A percentile compares a stretch with the other conserved stretches of the same genome.
Conservation (phyloP, 2,797 vertebrate species). For the Acanthurus lineatus region DNA sequence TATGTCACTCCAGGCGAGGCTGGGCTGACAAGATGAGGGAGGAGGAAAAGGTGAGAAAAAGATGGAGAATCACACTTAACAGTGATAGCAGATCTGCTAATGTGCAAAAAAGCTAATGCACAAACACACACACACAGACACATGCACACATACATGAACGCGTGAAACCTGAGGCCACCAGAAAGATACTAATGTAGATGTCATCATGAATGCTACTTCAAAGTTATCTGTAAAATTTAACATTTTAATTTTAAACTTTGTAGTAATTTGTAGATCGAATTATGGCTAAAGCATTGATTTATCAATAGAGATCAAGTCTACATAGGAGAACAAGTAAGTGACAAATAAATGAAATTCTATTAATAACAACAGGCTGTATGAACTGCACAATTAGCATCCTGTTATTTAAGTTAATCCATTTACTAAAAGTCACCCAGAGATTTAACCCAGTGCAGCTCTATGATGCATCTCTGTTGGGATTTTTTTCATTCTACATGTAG, state of each 20-base stretch:
- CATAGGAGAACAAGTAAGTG: constrained; percentile 46
- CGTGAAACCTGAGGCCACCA: constrained; percentile 61
- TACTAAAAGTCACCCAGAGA: constrained; percentile 26
- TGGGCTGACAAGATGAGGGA: constrained; percentile 39
- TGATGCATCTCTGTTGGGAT: too few species aligned
- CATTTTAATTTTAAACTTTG: neutral
- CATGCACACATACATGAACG: constrained; percentile 42
- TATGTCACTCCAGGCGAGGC: constrained; percentile 53
- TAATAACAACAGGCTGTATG: constrained; percentile 26
- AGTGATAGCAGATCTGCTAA: constrained; percentile 73
- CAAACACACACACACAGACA: constrained; percentile 33
- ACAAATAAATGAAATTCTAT: neutral
- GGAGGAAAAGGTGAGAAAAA: constrained; percentile 76
- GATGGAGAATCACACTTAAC: constrained; percentile 72
- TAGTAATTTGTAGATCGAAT: neutral
- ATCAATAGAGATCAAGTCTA: constrained; percentile 14
- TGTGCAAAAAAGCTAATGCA: constrained; percentile 71
- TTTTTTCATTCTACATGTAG: too few species aligned
- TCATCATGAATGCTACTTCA: constrained; percentile 52
- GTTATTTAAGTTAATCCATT: constrained; percentile 38
- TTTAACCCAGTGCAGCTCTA: too few species aligned
- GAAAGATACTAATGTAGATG: constrained; percentile 49
- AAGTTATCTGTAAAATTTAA: constrained; percentile 28
- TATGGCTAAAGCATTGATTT: constrained; percentile 18
- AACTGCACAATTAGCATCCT: constrained; percentile 38